Base-by-base conservation (phyloP, 2,888 invertebrate genomes). In the Entomobrya proxima region DNA sequence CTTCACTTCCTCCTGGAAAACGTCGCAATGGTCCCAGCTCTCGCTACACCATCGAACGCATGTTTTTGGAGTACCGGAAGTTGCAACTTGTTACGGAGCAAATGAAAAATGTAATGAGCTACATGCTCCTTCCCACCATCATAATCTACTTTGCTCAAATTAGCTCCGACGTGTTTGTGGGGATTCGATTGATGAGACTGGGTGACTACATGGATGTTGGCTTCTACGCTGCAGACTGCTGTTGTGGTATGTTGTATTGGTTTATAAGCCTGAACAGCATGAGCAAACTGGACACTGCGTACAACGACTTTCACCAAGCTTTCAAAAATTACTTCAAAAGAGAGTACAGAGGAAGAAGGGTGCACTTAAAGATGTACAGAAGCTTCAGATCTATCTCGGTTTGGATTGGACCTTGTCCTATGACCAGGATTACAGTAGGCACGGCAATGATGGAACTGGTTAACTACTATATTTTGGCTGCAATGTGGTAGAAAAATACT, bases 401-500 rank as follows among this genome's bases (percentile, higher is more conserved):
- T 2, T 67, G 40, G 27, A 35, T 83, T 21, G 83, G 83, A 13
- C 83, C 83, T 18, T 74, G 15, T 2, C 15, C 24, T 18, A 18
- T 76, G 24, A 67, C 55, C 13, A 11, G 18, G 9, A 37, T 67
- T 6, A 83, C 76, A 0, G 83, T 76, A 35, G 75, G 75, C 3
- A 35, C 15, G 1, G 37, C 32, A 6, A 76, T 76, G 61, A 64
- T 76, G 61, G 35, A 13, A 0, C 30, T 83, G 35, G 13, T 83
- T 24, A 76, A 83, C 13, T 83, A 76, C 27, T 83, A 83, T 55
- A 75, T 83, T 50, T 37, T 75, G n/a, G 83, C 76, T 18, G 76
- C 76, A 52, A 76, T 83, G 83, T 83, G 83, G 83, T 83, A 52
- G 11, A 55, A 21, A n/a, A n/a, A n/a, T n/a, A n/a, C n/a, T n/a